Conservation (phyloP, 2,113 vertebrate genomes). For the Pogonocichla stellata region DNA sequence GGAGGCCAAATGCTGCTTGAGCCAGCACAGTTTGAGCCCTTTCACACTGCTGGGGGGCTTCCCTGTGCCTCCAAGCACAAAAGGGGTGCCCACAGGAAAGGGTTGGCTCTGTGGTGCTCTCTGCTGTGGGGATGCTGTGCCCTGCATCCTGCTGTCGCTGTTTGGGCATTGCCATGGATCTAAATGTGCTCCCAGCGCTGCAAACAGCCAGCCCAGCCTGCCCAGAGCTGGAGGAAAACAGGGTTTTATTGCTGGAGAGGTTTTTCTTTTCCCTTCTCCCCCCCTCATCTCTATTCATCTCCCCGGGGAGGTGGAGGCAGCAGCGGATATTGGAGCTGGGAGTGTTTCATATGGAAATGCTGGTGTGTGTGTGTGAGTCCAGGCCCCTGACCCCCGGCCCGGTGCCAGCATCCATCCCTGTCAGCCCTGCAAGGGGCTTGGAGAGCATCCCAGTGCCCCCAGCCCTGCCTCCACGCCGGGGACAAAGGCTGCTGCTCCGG, state of each 20-base stretch:
- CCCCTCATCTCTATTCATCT: conserved; percentile 44
- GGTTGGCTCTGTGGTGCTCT: background rate
- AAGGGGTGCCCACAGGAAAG: background rate
- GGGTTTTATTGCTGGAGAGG: conserved; percentile 22
- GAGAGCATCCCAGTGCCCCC: background rate
- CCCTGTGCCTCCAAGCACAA: background rate
- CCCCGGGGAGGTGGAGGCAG: conserved; percentile 44
- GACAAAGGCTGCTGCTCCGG: background rate
- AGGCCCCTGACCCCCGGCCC: conserved; percentile 51
- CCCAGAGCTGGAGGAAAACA: background rate
- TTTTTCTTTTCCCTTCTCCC: background rate
- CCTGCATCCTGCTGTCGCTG: accelerated
- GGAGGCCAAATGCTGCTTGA: background rate
- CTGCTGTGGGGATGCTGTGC: background rate
- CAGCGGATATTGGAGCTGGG: conserved; percentile 55
- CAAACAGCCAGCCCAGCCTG: background rate
- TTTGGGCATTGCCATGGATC: background rate
- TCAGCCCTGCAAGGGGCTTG: background rate
- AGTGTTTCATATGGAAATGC: conserved; percentile 66
- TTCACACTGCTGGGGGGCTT: accelerated
- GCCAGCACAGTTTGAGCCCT: background rate
- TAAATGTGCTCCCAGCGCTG: background rate
- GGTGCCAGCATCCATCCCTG: conserved; percentile 29
- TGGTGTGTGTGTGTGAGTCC: background rate
- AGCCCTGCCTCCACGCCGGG: accelerated